Base-by-base conservation (phyloP, 2,113 vertebrate species). In the Plectropomus leopardus region DNA sequence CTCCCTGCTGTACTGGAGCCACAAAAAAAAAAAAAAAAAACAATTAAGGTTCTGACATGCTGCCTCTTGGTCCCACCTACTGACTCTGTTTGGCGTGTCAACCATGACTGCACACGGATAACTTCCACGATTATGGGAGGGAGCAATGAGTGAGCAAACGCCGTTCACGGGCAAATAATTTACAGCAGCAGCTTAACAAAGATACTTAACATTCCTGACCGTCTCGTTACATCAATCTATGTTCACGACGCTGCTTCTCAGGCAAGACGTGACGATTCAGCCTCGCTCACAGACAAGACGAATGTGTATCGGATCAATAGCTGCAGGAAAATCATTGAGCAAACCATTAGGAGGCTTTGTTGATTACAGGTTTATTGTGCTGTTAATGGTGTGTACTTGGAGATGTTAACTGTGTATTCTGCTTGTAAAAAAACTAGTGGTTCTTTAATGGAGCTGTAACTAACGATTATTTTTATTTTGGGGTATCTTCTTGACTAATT, bases 171-270 rank as follows among this genome's bases (percentile, higher is more conserved):
- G 80, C 66, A 84, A 92, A 92, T 92, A 3, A 89, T 92, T 90
- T 79, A 89, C 88, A 85, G 70, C 67, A 45, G n/a, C 24, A 13
- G 45, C 23, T 68, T n/a, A 83, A 59, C 23, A 64, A 85, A 84
- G 59, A 83, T 76, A 71, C 45, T 85, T 73, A 84, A 92, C 77
- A 90, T 90, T 93, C 89, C 82, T 83, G 83, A 87, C 59, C 7
- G 34, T 51, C 78, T 83, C 55, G 75, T 85, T 71, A 24, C 76
- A 89, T 89, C 64, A 82, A 84, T 89, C 80, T 73, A 21, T 17
- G 63, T 42, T 76, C 47, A 50, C 10, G 10, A 57, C 15, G 21
- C 19, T 8, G 64, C 54, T 63, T 45, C 32, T 26, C 63, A 21
- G 57, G n/a, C 42, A 50, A 66, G 78, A 82, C 63, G 17, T 47